Conservation (phyloP, 2,797 vertebrate genomes). For the Picus viridis region DNA sequence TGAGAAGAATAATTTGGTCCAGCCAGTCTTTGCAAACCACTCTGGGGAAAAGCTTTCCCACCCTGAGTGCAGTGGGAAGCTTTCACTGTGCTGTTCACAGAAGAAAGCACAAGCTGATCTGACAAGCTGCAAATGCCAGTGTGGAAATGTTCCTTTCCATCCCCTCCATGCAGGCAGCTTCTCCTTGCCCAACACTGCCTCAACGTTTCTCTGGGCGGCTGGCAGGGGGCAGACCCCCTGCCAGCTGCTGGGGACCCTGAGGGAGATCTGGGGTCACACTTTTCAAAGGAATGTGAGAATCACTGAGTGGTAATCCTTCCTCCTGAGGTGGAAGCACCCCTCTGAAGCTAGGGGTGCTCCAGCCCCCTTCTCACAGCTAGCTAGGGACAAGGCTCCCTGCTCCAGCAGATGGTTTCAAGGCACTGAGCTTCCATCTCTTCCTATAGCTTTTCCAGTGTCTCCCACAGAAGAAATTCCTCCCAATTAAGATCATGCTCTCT, state of each 20-base stretch:
- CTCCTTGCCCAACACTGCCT: background rate
- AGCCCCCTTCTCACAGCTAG: background rate
- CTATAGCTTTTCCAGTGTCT: background rate
- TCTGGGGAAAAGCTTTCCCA: slow-evolving; percentile 58
- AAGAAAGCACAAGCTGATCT: background rate
- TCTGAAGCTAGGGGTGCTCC: background rate
- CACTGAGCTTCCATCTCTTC: background rate
- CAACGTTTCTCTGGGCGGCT: rapidly evolving
- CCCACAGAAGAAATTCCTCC: slow-evolving; percentile 31
- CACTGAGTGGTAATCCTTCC: background rate
- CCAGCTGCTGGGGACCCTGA: background rate
- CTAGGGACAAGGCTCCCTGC: background rate
- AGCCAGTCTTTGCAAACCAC: slow-evolving; percentile 39
- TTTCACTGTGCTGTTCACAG: background rate
- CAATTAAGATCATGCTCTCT: background rate
- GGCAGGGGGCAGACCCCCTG: background rate
- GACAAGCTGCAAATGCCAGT: background rate
- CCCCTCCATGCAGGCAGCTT: background rate
- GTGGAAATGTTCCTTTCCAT: background rate
- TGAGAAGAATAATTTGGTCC: slow-evolving; percentile 61
- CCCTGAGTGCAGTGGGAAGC: slow-evolving; percentile 10
- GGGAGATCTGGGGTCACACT: background rate
- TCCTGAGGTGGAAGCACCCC: background rate
- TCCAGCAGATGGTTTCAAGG: background rate
- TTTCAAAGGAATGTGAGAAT: background rate